phyloP scores from a whole-genome alignment of 2,113 vertebrate genomes.

The Progne subis region DNA sequence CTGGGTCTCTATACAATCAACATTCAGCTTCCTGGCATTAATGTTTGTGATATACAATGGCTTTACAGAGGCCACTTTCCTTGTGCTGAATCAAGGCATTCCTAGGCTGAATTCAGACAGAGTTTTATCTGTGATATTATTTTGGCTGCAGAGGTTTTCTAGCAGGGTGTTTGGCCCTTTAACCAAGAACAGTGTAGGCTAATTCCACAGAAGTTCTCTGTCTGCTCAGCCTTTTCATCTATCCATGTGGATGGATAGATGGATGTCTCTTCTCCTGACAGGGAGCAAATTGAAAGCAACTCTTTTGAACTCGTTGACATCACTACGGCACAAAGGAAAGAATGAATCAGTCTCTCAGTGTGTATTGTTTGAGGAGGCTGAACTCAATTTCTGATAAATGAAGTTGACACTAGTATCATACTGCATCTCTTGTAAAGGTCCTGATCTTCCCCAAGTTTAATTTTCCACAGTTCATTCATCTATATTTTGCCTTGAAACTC shows the following conservation, averaged over 20 bases:
- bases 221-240: not conserved
- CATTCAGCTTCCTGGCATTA: not conserved
- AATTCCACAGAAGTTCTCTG: not conserved
- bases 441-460: slow-evolving; percentile 12
- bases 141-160: not conserved
- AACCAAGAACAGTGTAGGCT: not conserved
- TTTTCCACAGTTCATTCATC: slow-evolving; percentile 34
- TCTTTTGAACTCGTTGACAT: not conserved
- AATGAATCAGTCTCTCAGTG: not conserved
- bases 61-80: slow-evolving; percentile 2
- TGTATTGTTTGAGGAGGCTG: not conserved
- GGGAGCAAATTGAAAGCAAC: slow-evolving; percentile 26
- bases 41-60: not conserved
- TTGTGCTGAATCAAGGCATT: not conserved
- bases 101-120: not conserved
- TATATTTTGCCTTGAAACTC: not conserved
- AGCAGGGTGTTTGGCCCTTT: not conserved
- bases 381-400: slow-evolving; percentile 41
- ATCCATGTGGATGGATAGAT: not conserved
- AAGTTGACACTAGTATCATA: not conserved
- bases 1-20: not conserved
- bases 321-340: not conserved
- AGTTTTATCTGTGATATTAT: not conserved
- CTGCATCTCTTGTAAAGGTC: slow-evolving; percentile 25
- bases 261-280: not conserved